phyloP scores from a whole-genome alignment of 2,113 vertebrate species.

The Poeciliopsis prolifica region DNA sequence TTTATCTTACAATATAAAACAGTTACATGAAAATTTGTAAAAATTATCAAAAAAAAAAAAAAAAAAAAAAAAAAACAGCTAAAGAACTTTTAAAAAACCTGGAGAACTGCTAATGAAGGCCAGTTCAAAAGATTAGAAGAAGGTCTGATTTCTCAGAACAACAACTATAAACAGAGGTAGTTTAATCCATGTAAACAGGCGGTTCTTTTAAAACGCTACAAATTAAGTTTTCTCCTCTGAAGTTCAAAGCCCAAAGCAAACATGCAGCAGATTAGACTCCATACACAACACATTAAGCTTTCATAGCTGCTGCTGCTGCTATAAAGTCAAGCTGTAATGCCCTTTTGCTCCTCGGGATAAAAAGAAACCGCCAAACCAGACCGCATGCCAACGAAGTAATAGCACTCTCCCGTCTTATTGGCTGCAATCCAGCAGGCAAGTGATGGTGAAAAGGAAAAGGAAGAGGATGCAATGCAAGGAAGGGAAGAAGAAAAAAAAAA shows the following conservation, averaged over 20 bases:
- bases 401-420: slow-evolving; percentile 80
- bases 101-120: background rate
- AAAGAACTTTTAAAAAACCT: background rate
- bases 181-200: background rate
- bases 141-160: too few species aligned
- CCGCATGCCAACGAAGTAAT: slow-evolving; percentile 67
- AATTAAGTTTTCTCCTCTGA: too few species aligned
- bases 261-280: background rate
- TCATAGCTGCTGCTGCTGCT: slow-evolving; percentile 16
- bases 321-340: slow-evolving; percentile 20
- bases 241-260: background rate
- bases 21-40: too few species aligned
- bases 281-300: slow-evolving; percentile 16
- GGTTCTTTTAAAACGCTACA: background rate
- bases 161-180: too few species aligned
- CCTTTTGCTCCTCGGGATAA: slow-evolving; percentile 13
- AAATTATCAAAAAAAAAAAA: too few species aligned
- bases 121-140: background rate
- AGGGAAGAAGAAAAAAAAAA: slow-evolving; percentile 88
- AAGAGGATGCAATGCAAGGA: slow-evolving; percentile 89
- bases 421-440: slow-evolving; percentile 81
- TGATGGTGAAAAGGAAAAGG: slow-evolving; percentile 90
- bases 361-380: slow-evolving; percentile 46
- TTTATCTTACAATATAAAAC: too few species aligned
- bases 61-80: too few species aligned